Evolutionary conservation across 2,888 invertebrate species (phyloP), one percentile per base, ranked within the genome.

Genomic region (Dasysyrphus albostriatus): DNA sequence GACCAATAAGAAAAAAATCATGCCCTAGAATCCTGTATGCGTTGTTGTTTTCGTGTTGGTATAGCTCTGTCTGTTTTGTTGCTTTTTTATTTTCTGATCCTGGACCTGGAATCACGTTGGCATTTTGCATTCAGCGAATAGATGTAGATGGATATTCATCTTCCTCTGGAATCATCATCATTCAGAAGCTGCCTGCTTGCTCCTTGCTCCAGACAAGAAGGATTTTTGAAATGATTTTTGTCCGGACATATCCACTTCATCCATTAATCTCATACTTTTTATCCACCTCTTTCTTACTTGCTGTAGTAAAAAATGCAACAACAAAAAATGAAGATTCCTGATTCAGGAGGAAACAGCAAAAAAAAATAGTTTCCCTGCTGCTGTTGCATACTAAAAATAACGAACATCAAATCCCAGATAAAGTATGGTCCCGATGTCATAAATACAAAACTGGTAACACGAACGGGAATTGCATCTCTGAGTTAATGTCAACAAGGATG

Each of bases 201-300:
- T 39, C 34, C 29, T 51, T 37, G 49, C 32, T 75, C 14, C 47
- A 56, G 19, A 32, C 37, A 58, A 19, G 37, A 54, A 24, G 29
- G 42, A 54, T 54, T 51, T 34, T 70, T 16, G 12, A 67, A 79
- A 79, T 65, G 67, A 65, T 72, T 65, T 72, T 72, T 67, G 49
- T 67, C 51, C 42, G 67, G 59, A 59, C 67, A 74, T 16, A 80
- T 74, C 58, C 67, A 67, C 51, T 80, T 73, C 32, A 67, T 74
- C 49, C 58, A 74, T 74, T 80, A 67, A 74, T 67, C 73, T 65
- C 56, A 9, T 70, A 10, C 63, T 58, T 56, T 44, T 39, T 29
- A 16, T 58, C 16, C 34, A 37, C 58, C 14, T 39, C 8, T 12
- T 34, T 44, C 34, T 12, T 42, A 56, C 16, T 54, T 5, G 34